Evolutionary conservation across 2,113 vertebrate species (phyloP).

Genomic region (Acrocephalus kingi): DNA sequence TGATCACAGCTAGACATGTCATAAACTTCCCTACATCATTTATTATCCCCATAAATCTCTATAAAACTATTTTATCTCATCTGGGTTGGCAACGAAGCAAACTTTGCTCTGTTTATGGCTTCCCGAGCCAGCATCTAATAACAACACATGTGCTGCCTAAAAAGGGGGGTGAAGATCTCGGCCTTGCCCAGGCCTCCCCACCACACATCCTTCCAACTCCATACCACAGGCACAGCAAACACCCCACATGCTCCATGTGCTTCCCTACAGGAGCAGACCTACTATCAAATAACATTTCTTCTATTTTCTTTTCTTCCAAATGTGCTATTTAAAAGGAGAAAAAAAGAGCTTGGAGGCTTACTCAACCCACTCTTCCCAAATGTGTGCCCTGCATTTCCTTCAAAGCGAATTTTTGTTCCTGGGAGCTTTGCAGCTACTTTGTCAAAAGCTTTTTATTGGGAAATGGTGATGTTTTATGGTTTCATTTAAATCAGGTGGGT

Average conservation of each 20-base stretch:
- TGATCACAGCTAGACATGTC: background rate
- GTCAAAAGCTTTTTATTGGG: background rate
- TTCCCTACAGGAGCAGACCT: background rate
- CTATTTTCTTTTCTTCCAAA: background rate
- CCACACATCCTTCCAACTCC: background rate
- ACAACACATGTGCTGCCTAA: background rate
- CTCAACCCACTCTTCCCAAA: background rate
- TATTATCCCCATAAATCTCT: slow-evolving; percentile 21
- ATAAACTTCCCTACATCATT: background rate
- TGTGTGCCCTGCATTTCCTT: background rate
- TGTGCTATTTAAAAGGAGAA: background rate
- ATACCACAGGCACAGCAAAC: background rate
- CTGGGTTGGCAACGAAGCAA: background rate
- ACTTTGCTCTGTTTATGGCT: background rate
- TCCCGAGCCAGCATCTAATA: background rate
- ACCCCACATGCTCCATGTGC: rapidly evolving
- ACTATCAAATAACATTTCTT: background rate
- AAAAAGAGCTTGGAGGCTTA: background rate
- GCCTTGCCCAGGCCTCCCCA: background rate
- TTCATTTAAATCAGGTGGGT: background rate
- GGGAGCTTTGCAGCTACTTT: background rate
- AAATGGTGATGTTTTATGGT: background rate
- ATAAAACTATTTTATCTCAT: slow-evolving; percentile 27
- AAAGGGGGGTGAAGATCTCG: background rate
- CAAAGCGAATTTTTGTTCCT: background rate